A percentile compares a stretch with the other conserved stretches of the same genome.
Conservation (phyloP, 2,797 vertebrate species). For the Channa striata region DNA sequence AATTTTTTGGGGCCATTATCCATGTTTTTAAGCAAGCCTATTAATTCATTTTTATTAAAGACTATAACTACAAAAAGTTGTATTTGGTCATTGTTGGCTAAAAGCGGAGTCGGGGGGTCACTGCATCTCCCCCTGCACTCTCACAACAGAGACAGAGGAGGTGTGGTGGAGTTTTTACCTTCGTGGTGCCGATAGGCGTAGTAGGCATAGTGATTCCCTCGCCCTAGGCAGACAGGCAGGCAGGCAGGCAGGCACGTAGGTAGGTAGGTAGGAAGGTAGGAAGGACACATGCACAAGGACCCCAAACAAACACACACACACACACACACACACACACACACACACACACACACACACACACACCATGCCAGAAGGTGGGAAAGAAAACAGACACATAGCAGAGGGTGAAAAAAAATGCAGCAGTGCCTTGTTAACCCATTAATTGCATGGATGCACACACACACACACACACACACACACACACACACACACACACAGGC, state of each 20-base stretch:
- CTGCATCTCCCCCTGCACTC: not conserved
- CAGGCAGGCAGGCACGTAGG: conserved; percentile 88
- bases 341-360: conserved; percentile 78
- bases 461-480: conserved; percentile 1
- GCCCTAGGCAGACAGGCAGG: conserved; percentile 91
- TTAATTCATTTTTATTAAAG: not conserved
- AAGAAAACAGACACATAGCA: conserved; percentile 85
- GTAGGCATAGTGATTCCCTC: conserved; percentile 98
- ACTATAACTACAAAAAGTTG: not conserved
- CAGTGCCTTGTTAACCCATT: conserved; percentile 59
- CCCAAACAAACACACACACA: not conserved
- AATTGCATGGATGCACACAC: conserved; percentile 22
- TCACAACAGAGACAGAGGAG: conserved; percentile 54
- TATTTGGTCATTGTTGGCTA: not conserved
- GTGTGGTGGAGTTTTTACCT: conserved; percentile 87
- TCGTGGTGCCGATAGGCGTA: conserved; percentile 93
- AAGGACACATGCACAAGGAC: conserved; percentile 85
- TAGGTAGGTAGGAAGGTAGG: conserved; percentile 90
- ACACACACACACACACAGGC: not conserved
- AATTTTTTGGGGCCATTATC: not conserved
- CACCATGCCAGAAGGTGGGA: conserved; percentile 84
- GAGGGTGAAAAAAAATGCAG: conserved; percentile 79
- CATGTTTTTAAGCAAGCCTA: not conserved
- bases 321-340: conserved; percentile 68
- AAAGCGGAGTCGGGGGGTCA: not conserved